These are phyloP conservation scores for Vombatus ursinus DNA, from an alignment of 2,113 vertebrate genomes.

Conservation along the genomic window DNA sequence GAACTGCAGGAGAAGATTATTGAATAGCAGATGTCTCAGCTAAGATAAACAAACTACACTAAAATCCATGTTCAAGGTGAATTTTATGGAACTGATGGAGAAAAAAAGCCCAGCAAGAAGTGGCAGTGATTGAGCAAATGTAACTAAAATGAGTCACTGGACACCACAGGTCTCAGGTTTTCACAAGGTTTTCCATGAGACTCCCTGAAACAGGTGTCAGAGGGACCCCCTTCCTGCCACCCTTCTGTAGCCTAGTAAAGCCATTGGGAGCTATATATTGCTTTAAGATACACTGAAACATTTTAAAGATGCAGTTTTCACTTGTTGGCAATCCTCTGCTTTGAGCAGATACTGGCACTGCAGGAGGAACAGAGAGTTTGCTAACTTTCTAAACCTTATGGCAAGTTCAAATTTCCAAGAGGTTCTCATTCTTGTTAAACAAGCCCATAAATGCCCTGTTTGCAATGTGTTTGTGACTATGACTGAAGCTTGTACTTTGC, in stretches of 20 bases:
- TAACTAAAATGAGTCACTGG: background rate
- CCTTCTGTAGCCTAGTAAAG: background rate
- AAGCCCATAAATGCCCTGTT: background rate
- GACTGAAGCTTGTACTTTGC: fast-evolving
- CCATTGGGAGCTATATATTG: background rate
- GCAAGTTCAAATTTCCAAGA: conserved; percentile 30
- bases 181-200: background rate
- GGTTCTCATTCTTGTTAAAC: background rate
- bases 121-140: conserved; percentile 11
- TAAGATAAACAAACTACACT: background rate
- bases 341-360: background rate
- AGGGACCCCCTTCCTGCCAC: background rate
- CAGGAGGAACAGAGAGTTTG: background rate
- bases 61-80: conserved; percentile 55
- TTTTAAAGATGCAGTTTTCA: background rate
- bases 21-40: background rate
- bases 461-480: background rate
- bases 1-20: fast-evolving
- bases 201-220: background rate
- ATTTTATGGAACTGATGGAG: background rate
- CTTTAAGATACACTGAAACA: background rate
- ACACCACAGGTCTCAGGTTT: background rate
- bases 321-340: background rate
- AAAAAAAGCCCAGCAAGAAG: background rate
- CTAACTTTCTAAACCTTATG: background rate